Evolutionary conservation across 2,113 vertebrate species (phyloP).

Genomic region (Falco punctatus): DNA sequence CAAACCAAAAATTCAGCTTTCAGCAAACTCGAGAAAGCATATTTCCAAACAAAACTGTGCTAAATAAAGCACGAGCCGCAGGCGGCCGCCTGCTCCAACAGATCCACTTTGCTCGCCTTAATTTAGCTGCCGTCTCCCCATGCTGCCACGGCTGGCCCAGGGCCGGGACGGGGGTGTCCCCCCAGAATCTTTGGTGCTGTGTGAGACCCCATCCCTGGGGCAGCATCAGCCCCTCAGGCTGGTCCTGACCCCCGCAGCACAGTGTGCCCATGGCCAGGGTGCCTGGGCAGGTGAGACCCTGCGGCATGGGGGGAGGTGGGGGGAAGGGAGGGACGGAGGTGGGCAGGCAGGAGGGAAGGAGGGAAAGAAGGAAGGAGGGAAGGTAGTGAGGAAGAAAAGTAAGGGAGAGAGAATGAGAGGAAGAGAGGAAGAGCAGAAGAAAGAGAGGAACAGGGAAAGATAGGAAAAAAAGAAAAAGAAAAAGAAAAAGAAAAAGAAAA

Average conservation of each 20-base stretch:
- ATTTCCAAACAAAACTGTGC: slow-evolving; percentile 59
- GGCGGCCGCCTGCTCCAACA: slow-evolving; percentile 31
- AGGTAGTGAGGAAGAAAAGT: too few relatives aligned
- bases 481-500: not conserved
- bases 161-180: not conserved
- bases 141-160: not conserved
- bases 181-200: not conserved
- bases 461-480: too few relatives aligned
- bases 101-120: slow-evolving; percentile 26
- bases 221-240: not conserved
- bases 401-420: too few relatives aligned
- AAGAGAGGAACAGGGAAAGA: too few relatives aligned
- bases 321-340: too few relatives aligned
- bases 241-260: not conserved
- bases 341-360: too few relatives aligned
- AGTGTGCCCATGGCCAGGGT: not conserved
- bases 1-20: slow-evolving; percentile 33
- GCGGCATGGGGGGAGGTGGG: not conserved
- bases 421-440: fast-evolving
- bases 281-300: not conserved
- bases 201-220: not conserved
- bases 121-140: slow-evolving; percentile 22
- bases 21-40: not conserved
- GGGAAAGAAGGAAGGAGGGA: fast-evolving
- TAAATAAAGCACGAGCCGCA: slow-evolving; percentile 54